phyloP scores from a whole-genome alignment of 2,113 vertebrate species.

The Felis chaus region DNA sequence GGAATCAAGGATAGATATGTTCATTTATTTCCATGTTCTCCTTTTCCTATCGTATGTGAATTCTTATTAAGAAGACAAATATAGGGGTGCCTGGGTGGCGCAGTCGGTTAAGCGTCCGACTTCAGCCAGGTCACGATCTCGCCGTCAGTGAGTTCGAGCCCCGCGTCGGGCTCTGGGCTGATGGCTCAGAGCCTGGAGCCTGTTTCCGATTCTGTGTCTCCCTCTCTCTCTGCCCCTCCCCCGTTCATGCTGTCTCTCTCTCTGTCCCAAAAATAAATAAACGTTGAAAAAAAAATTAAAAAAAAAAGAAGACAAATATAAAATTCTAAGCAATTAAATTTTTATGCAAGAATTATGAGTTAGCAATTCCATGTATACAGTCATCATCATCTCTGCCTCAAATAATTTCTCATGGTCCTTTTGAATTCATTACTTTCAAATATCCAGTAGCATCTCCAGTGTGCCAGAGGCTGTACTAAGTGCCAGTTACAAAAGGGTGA shows the following conservation, averaged over 20 bases:
- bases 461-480: background rate
- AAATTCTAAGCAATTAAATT: background rate
- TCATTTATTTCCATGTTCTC: background rate
- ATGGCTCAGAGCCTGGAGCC: too few species aligned
- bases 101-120: too few species aligned
- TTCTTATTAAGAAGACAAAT: background rate
- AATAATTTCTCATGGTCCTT: background rate
- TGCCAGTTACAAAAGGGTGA: background rate
- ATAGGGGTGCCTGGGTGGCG: too few species aligned
- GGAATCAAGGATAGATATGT: background rate
- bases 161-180: too few species aligned
- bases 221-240: too few species aligned
- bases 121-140: too few species aligned
- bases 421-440: background rate
- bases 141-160: too few species aligned
- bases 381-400: background rate
- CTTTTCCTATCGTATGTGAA: background rate
- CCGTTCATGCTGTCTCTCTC: too few species aligned
- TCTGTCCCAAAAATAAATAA: too few species aligned
- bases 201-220: too few species aligned
- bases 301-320: background rate
- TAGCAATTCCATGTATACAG: background rate
- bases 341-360: background rate
- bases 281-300: too few species aligned
- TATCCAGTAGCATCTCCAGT: background rate